Percentiles rank a stretch among this genome's conserved stretches.
Conservation (phyloP, 1,140 invertebrate genomes). For the Brachionus paranguensis region DNA sequence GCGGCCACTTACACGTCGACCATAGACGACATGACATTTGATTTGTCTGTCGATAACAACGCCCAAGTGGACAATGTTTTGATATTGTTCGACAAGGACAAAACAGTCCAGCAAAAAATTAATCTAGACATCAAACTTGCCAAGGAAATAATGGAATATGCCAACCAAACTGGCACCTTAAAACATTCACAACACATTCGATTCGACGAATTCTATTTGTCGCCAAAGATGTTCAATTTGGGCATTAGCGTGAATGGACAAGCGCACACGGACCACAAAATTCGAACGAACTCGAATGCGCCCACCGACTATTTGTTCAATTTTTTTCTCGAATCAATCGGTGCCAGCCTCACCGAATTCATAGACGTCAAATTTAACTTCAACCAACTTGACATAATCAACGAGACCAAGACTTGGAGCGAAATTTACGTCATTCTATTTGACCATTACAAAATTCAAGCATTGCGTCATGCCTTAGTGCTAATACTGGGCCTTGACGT, state of each 20-base stretch:
- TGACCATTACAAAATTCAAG: conserved; percentile 46
- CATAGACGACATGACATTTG: conserved; percentile 46
- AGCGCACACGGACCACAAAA: conserved; percentile 47
- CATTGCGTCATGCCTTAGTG: conserved; percentile 56
- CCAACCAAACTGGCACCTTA: background rate
- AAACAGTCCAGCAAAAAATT: background rate
- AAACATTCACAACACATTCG: conserved; percentile 28
- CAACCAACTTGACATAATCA: conserved; percentile 15
- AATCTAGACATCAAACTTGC: conserved; percentile 5
- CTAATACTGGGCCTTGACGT: conserved; percentile 57
- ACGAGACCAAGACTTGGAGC: conserved; percentile 42
- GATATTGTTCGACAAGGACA: conserved; percentile 17
- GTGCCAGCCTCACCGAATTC: conserved; percentile 62
- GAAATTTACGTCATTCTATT: conserved; percentile 34
- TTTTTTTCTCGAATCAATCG: conserved; percentile 62
- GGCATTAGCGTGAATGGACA: conserved; percentile 65
- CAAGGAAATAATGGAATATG: conserved; percentile 32
- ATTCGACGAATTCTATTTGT: conserved; percentile 19
- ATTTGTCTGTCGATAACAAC: conserved; percentile 59
- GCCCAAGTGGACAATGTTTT: background rate
- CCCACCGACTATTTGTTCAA: conserved; percentile 55
- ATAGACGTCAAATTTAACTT: conserved; percentile 63
- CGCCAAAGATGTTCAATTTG: conserved; percentile 51
- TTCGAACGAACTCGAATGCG: conserved; percentile 46
- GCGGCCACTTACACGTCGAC: background rate